Evolutionary conservation across 1,140 invertebrate species (phyloP), one percentile per base, ranked within the genome.

Genomic region (Diorhabda carinulata): DNA sequence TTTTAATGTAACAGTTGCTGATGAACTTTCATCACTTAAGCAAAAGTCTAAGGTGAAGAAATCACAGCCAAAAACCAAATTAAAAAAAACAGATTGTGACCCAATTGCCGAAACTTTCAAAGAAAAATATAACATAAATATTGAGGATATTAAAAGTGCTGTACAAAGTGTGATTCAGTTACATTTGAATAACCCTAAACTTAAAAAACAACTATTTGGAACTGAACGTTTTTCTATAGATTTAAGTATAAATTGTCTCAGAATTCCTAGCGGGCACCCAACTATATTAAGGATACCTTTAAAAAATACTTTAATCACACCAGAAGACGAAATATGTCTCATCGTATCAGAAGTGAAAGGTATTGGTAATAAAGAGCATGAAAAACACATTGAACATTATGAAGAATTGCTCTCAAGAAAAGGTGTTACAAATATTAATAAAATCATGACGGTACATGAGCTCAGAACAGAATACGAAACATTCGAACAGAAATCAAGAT

Each of bases 401-500:
- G 82, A 85, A 77, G 81, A 86, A 52, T 61, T 88, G 7, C 77
- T 89, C 0, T 72, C 77, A 1, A 77, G 85, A 65, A 82, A 85
- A 60, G 81, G 80, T 5, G 76, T 87, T 40, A 85, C 78, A 43
- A 73, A 74, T 5, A 83, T 88, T 68, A 84, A 85, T 71, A 80
- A 81, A 52, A 77, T 87, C 44, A 83, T 90, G 72, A 87, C 87
- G 25, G 81, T 89, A 61, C 84, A 86, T 74, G 85, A 87, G 75
- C 73, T 91, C 2, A 84, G 84, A 78, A 86, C 86, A 2, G 88
- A 90, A 78, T 89, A 87, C 79, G 85, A 86, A 73, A 87, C 88
- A 52, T 89, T 82, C 81, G 89, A 90, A 80, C 77, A 88, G 75
- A 87, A 86, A 76, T 80, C 83, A 41, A 86, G 87, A 72, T 78